Base-by-base conservation (phyloP, 2,888 invertebrate genomes). In the Lumbricus terrestris region DNA sequence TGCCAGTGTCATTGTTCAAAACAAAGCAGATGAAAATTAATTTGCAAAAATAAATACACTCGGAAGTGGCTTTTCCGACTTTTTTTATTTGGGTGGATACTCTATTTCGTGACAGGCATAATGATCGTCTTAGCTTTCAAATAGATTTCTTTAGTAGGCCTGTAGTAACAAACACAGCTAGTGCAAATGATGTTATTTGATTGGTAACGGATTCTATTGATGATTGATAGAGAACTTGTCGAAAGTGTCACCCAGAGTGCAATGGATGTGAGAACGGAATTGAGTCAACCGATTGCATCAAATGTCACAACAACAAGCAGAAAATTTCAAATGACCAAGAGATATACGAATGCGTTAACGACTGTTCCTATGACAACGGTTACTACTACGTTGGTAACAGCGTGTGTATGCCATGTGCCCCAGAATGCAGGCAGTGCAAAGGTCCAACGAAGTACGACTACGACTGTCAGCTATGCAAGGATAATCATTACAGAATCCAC, bases 211-310 rank as follows among this genome's bases (percentile, higher is more conserved):
- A 33, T 88, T 88, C 34, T 35, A 88, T 38, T 29, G 29, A 29
- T 88, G 6, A n/a, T 82, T 89, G 69, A 34, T 33, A 89, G 89
- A 89, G 8, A 34, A 82, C 69, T 20, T 89, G 89, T 69, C 82
- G 38, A 34, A 42, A 38, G 34, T 89, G 89, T 89, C 89, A 89
- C 38, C 54, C 89, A 18, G 89, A 89, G 35, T 83, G 89, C 34
- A 8, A 69, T 23, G 69, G 23, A 35, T 89, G 89, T 69, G 18
- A 82, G 11, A 37, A 33, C 1, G 89, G 34, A 34, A 38, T 0
- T 1, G 20, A 69, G n/a, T 3, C 69, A 69, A 69, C n/a, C 69
- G 69, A 69, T 69, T 69, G 69, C 69, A 69, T 69, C n/a, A 29
- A 69, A n/a, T 69, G 69, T 69, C 69, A n/a, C 69, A 69, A 69